A percentile compares a stretch with the other conserved stretches of the same genome.
phyloP scores from a whole-genome alignment of 2,888 invertebrate genomes.

The Eugnorisma glareosa region DNA sequence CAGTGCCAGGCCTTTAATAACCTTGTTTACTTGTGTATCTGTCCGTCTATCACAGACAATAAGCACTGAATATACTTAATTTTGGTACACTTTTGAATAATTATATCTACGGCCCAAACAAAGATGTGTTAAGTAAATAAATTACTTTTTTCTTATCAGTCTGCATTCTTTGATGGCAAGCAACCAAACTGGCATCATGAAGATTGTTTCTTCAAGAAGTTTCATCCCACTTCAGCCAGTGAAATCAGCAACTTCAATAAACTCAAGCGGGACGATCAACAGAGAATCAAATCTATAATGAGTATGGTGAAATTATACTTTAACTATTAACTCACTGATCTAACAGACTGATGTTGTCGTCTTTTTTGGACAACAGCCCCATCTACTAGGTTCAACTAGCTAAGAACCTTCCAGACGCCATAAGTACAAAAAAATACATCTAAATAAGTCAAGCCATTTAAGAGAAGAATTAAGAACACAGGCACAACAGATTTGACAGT shows the following conservation, averaged over 20 bases:
- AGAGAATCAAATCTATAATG: conserved; percentile 92
- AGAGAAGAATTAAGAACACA: background rate
- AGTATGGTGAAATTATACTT: conserved; percentile 85
- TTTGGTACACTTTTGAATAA: background rate
- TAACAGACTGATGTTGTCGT: background rate
- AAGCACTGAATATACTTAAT: background rate
- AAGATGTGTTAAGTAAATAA: background rate
- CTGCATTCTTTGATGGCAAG: conserved; percentile 96
- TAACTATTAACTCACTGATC: background rate
- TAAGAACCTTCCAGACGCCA: background rate
- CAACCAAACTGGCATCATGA: conserved; percentile 97
- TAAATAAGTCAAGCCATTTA: background rate
- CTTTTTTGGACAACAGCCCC: background rate
- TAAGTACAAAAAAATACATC: background rate
- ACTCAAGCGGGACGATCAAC: conserved; percentile 96
- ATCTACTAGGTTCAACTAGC: background rate
- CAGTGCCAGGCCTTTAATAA: background rate
- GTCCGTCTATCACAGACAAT: background rate
- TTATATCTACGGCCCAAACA: background rate
- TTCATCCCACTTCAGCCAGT: conserved; percentile 92
- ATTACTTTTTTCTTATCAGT: conserved; percentile 90
- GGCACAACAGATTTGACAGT: background rate
- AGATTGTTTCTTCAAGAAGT: conserved; percentile 96
- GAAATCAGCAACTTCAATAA: conserved; percentile 96
- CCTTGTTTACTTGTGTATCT: background rate